Evolutionary conservation across 2,888 invertebrate species (phyloP).

Genomic region (Eupsilia transversa): DNA sequence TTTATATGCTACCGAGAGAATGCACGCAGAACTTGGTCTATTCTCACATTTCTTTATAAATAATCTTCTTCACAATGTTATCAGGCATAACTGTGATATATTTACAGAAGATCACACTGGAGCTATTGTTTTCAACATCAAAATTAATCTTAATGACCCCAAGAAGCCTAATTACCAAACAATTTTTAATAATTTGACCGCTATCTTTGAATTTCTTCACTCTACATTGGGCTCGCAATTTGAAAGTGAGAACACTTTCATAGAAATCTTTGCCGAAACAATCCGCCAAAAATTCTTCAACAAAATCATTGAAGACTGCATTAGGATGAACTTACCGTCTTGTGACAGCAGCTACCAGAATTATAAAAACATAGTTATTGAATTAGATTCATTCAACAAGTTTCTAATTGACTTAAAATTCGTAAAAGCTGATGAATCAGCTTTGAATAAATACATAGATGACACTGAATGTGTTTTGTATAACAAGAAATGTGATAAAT

Average conservation of each 20-base stretch:
- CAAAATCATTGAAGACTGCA: conserved; percentile 87
- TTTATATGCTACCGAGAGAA: conserved; percentile 80
- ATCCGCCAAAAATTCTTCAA: conserved; percentile 84
- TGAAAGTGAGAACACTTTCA: conserved; percentile 82
- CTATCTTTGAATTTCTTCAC: conserved; percentile 87
- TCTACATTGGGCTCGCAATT: conserved; percentile 85
- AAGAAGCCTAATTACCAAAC: conserved; percentile 84
- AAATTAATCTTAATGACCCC: conserved; percentile 79
- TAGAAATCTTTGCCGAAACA: conserved; percentile 84
- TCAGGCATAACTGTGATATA: conserved; percentile 86
- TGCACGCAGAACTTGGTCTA: conserved; percentile 83
- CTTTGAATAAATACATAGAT: conserved; percentile 84
- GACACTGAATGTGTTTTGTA: conserved; percentile 86
- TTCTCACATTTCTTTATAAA: conserved; percentile 88
- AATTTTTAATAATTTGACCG: conserved; percentile 86
- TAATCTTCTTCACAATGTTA: conserved; percentile 82
- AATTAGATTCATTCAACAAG: conserved; percentile 86
- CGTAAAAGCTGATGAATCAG: conserved; percentile 81
- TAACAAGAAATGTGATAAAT: conserved; percentile 86
- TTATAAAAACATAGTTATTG: conserved; percentile 84
- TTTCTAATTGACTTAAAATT: conserved; percentile 87
- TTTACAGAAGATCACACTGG: conserved; percentile 85
- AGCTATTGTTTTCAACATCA: conserved; percentile 85
- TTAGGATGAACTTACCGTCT: conserved; percentile 83
- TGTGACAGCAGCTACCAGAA: conserved; percentile 83